Evolutionary conservation across 2,888 invertebrate genomes (phyloP).

Genomic region (Pedicia rivosa): DNA sequence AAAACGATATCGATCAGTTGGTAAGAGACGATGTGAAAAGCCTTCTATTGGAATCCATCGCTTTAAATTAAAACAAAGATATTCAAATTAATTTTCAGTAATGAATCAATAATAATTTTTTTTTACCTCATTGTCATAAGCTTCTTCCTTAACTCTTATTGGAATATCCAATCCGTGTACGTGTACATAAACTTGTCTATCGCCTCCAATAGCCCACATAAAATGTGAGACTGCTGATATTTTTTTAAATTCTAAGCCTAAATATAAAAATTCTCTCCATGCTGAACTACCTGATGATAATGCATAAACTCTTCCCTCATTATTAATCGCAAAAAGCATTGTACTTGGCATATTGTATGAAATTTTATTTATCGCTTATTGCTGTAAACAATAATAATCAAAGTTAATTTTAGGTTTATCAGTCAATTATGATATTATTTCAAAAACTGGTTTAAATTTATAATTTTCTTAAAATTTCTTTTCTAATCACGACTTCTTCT

Average conservation of each 20-base stretch:
- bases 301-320: conserved; percentile 76
- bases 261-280: conserved; percentile 76
- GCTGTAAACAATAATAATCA: too few relatives aligned
- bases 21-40: conserved; percentile 65
- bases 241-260: conserved; percentile 78
- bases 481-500: too few relatives aligned
- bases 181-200: conserved; percentile 83
- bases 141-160: conserved; percentile 75
- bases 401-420: too few relatives aligned
- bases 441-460: too few relatives aligned
- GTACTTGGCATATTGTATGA: conserved; percentile 45
- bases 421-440: too few relatives aligned
- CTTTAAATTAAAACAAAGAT: neutral
- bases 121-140: conserved; percentile 70
- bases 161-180: conserved; percentile 82
- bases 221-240: conserved; percentile 71
- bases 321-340: conserved; percentile 68
- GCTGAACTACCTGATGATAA: conserved; percentile 63
- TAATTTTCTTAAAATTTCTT: too few relatives aligned
- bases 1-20: conserved; percentile 76
- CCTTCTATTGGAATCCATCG: conserved; percentile 85
- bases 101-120: conserved; percentile 22
- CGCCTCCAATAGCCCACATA: conserved; percentile 86
- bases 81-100: neutral
- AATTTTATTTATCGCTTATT: too few relatives aligned